A percentile compares a stretch with the other conserved stretches of the same genome.
These are phyloP conservation scores for Lymantria dispar DNA, from an alignment of 2,888 invertebrate species.

Conservation along the genomic window DNA sequence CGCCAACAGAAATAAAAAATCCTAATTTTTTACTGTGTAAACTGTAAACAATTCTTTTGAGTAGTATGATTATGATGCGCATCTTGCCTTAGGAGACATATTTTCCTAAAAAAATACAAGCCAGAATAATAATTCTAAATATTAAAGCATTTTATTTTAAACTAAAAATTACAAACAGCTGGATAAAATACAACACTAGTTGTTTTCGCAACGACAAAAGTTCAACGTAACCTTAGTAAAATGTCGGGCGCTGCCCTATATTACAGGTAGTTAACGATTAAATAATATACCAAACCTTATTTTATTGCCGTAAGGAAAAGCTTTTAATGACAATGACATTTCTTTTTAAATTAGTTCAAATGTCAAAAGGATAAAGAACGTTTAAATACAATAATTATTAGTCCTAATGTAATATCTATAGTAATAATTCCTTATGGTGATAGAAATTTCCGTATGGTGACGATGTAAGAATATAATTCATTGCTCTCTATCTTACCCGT, in stretches of 20 bases:
- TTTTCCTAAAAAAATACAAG: too few relatives aligned
- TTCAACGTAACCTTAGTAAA: conserved; percentile 41
- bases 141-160: background rate
- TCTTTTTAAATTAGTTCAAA: conserved; percentile 26
- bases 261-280: conserved; percentile 37
- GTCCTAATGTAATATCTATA: too few relatives aligned
- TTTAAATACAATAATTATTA: conserved; percentile 3
- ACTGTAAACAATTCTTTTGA: too few relatives aligned
- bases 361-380: conserved; percentile 21
- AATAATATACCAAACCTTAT: conserved; percentile 10
- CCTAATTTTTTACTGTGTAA: too few relatives aligned
- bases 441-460: too few relatives aligned
- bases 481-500: too few relatives aligned
- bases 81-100: too few relatives aligned
- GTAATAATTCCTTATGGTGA: too few relatives aligned
- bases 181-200: background rate
- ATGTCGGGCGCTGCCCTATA: conserved; percentile 44
- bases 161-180: background rate
- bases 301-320: conserved; percentile 6
- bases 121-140: too few relatives aligned
- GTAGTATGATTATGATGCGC: too few relatives aligned
- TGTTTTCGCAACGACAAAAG: conserved; percentile 40
- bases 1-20: too few relatives aligned
- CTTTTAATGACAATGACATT: conserved; percentile 21
- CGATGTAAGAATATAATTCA: too few relatives aligned